Evolutionary conservation across 2,888 invertebrate species (phyloP).

Genomic region (Synanthedon myopaeformis): DNA sequence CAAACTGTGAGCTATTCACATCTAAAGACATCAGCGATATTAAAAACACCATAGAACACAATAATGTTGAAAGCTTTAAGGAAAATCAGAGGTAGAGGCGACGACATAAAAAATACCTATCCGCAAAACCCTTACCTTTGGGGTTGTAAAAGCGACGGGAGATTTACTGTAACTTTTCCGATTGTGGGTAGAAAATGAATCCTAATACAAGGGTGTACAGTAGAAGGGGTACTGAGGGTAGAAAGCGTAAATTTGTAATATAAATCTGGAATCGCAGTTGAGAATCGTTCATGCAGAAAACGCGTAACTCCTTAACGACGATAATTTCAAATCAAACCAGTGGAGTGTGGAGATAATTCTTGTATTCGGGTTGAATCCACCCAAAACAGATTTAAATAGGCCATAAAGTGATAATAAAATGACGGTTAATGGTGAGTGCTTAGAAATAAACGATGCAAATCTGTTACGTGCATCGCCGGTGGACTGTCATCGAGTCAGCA

Average conservation of each 20-base stretch:
- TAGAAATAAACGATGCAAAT: too few relatives aligned
- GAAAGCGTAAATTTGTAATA: constrained; percentile 21
- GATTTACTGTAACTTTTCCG: background rate
- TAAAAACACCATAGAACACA: background rate
- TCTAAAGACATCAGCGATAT: background rate
- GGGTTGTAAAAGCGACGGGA: constrained; percentile 17
- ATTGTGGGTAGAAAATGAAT: background rate
- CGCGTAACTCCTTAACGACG: constrained; percentile 50
- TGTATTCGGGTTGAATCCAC: constrained; percentile 21
- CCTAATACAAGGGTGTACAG: background rate
- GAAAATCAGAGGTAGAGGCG: constrained; percentile 29
- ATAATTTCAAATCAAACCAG: constrained; percentile 47
- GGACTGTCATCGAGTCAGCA: too few relatives aligned
- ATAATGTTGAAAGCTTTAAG: constrained; percentile 11
- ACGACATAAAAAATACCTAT: constrained; percentile 27
- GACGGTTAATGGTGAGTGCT: background rate
- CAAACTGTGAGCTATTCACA: background rate
- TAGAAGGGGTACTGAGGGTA: background rate
- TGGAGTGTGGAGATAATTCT: constrained; percentile 45
- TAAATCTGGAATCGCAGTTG: constrained; percentile 48
- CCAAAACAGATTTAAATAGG: constrained; percentile 49
- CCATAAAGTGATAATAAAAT: constrained; percentile 18
- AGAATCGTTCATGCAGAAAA: constrained; percentile 41
- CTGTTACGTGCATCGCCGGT: too few relatives aligned
- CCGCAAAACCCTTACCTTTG: constrained; percentile 37